Evolutionary conservation across 2,888 invertebrate species (phyloP), one percentile per base, ranked within the genome.

Genomic region (Pristionchus mayeri): DNA sequence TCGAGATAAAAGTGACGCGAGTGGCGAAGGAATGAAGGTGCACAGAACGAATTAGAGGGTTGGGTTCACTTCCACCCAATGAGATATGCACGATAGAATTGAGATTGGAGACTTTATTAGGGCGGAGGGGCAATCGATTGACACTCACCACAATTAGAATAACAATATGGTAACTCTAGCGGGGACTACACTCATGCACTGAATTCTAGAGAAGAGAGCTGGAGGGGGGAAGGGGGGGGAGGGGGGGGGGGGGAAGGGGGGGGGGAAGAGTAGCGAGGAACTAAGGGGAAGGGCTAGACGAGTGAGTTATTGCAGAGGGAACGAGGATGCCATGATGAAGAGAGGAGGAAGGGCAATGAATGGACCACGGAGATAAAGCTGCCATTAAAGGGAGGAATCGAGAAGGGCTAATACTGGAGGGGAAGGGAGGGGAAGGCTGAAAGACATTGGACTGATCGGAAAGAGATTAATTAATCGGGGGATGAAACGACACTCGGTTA

Each of bases 401-500:
- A 27, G 57, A 27, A 57, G 57, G 78, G 44, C n/a, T 16, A 34
- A 71, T 34, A 34, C 63, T 30, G 71, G 37, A 18, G 34, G 71
- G 71, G 57, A 57, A 57, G 57, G n/a, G 18, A 24, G 13, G 27
- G 27, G 57, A 24, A 57, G 57, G 18, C 57, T 57, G 57, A 57
- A 57, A 57, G 57, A 57, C 57, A 57, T 24, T 27, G 18, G 57
- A 57, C 27, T 37, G 67, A 67, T 37, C 37, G 37, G 37, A 37
- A 34, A 37, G 67, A 67, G 34, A 37, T 67, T 30, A 67, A 67
- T 34, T 34, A 67, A 67, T 60, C 60, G 60, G 52, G 52, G 52
- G n/a, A n/a, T 13, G n/a, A n/a, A 71, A 71, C 34, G 71, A 71
- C 71, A 71, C 71, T 71, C 71, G 71, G 71, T 37, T 71, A 71